These are phyloP conservation scores for Pristionchus mayeri DNA, from an alignment of 2,888 invertebrate species.

Conservation along the genomic window DNA sequence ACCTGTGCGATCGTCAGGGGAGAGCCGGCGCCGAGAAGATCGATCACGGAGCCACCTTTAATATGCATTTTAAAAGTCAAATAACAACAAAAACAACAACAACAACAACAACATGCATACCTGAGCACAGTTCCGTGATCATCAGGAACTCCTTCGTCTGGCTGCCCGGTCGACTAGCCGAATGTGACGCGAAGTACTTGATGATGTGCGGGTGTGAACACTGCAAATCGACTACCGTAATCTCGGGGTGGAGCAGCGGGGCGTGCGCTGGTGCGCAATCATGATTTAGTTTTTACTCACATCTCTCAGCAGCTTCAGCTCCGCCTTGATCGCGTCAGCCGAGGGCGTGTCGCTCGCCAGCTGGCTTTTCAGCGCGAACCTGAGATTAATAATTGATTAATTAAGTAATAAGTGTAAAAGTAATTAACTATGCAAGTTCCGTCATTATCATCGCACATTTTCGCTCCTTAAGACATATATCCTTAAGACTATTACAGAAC, in stretches of 20 bases:
- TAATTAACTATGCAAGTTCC: too few species aligned
- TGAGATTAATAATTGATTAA: too few species aligned
- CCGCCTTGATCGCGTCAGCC: constrained; percentile 77
- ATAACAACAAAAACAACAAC: not conserved
- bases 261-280: too few species aligned
- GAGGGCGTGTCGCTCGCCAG: constrained; percentile 79
- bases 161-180: constrained; percentile 77
- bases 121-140: constrained; percentile 92
- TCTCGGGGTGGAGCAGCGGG: too few species aligned
- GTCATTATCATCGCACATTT: too few species aligned
- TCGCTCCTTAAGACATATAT: too few species aligned
- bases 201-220: not conserved
- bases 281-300: not conserved
- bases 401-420: too few species aligned
- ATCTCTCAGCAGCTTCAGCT: constrained; percentile 76
- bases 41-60: constrained; percentile 65
- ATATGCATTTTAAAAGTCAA: not conserved
- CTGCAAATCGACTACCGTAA: not conserved
- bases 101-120: constrained; percentile 77
- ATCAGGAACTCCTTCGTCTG: constrained; percentile 86
- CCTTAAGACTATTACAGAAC: too few species aligned
- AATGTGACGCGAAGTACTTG: constrained; percentile 52
- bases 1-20: constrained; percentile 47
- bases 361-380: constrained; percentile 79
- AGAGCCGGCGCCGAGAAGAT: constrained; percentile 53